phyloP scores from a whole-genome alignment of 2,888 invertebrate genomes.

The Drosophila ustulata region DNA sequence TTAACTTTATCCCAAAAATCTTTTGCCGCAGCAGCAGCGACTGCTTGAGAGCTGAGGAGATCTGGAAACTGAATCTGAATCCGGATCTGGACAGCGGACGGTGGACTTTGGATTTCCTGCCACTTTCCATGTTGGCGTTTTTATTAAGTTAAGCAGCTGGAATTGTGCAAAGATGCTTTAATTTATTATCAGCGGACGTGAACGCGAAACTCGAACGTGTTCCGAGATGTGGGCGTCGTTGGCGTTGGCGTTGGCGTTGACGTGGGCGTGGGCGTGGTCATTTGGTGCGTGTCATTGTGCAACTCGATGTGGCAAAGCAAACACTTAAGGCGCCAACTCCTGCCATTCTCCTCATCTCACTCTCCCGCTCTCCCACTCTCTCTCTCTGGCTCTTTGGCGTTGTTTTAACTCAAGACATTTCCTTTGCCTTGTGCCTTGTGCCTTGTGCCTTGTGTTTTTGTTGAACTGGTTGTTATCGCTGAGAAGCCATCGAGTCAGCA shows the following conservation, averaged over 20 bases:
- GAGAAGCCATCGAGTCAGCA: slow-evolving; percentile 20
- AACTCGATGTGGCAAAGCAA: slow-evolving; percentile 52
- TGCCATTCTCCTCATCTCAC: slow-evolving; percentile 20
- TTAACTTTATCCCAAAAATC: slow-evolving; percentile 83
- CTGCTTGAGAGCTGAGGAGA: slow-evolving; percentile 19
- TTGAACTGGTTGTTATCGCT: slow-evolving; percentile 49
- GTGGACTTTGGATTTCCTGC: slow-evolving; percentile 2
- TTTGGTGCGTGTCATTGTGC: slow-evolving; percentile 51
- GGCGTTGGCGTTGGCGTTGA: background rate
- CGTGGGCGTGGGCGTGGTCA: slow-evolving; percentile 53
- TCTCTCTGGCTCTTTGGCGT: slow-evolving; percentile 20
- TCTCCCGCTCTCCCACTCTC: slow-evolving; percentile 2
- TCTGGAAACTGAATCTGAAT: slow-evolving; percentile 2
- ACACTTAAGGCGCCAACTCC: slow-evolving; percentile 39
- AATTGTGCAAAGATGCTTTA: slow-evolving; percentile 70
- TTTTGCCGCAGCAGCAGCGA: slow-evolving; percentile 66
- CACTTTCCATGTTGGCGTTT: slow-evolving; percentile 54
- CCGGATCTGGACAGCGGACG: slow-evolving; percentile 1
- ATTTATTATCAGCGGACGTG: slow-evolving; percentile 61
- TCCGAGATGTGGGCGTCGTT: slow-evolving; percentile 3
- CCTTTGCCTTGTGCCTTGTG: slow-evolving; percentile 43
- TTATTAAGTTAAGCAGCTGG: slow-evolving; percentile 77
- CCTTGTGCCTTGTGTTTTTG: slow-evolving; percentile 27
- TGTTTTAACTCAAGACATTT: slow-evolving; percentile 67
- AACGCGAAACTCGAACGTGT: slow-evolving; percentile 5